Base-by-base conservation (phyloP, 2,888 invertebrate genomes). In the Limnephilus lunatus region DNA sequence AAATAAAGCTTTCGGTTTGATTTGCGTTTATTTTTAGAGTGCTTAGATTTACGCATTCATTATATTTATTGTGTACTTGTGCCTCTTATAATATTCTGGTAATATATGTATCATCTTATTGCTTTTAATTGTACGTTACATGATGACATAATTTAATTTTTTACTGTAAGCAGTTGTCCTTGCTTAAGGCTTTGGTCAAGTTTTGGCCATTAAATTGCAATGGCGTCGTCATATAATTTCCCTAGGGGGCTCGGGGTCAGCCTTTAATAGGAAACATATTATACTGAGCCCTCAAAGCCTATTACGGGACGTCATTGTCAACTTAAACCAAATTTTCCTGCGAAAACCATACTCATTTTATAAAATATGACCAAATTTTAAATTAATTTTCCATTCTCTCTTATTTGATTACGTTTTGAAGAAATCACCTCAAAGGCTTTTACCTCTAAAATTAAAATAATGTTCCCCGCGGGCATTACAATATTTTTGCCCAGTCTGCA, bases 231-330 rank as follows among this genome's bases (percentile, higher is more conserved):
- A 48, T 25, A 32, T 91, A 88, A 91, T 91, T 91, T 91, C 91
- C 91, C 91, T 15, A 15, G 91, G 53, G 91, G 48, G 25, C 48
- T 44, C 31, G 53, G 80, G 88, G 80, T 44, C 81, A 82, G 44
- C 44, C 25, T 68, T 82, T 82, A 89, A 44, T 30, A n/a, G 81
- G 82, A 14, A 88, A 82, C 44, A 31, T 48, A 82, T 81, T 31
- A 30, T 14, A 81, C 48, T 91, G 48, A 81, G 88, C 91, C 87
- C 91, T 48, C n/a, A 91, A 80, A 81, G 88, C 87, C 81, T 91
- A 88, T 88, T 91, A 88, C 88, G 82, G 53, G 80, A 88, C 53
- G 87, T 87, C 91, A 87, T n/a, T 91, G 88, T 88, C 32, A 68
- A 68, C 25, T 68, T 68, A 68, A 25, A 90, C 30, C 82, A 68